Evolutionary conservation across 2,888 invertebrate species (phyloP).

Genomic region (Rhodophaea formosa): DNA sequence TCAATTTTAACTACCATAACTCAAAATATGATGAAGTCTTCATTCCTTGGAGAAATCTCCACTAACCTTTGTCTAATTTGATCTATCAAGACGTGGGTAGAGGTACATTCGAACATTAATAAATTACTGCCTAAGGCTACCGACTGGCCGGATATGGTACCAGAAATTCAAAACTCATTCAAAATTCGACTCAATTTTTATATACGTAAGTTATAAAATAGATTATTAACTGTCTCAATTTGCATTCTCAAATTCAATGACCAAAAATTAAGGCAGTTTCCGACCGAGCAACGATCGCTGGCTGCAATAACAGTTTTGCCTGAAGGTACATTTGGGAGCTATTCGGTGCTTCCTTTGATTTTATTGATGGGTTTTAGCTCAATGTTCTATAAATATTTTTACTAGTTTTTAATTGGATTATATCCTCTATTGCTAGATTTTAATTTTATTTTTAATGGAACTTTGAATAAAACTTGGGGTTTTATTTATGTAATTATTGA

Average conservation of each 20-base stretch:
- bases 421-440: not conserved
- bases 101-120: slow-evolving; percentile 55
- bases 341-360: slow-evolving; percentile 58
- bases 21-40: slow-evolving; percentile 63
- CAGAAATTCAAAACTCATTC: slow-evolving; percentile 24
- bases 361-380: slow-evolving; percentile 16
- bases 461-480: no score
- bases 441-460: not conserved
- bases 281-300: slow-evolving; percentile 48
- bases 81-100: slow-evolving; percentile 65
- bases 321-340: slow-evolving; percentile 51
- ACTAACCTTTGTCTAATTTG: slow-evolving; percentile 65
- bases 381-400: slow-evolving; percentile 39
- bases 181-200: slow-evolving; percentile 30
- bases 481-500: no score
- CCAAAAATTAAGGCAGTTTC: slow-evolving; percentile 73
- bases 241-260: slow-evolving; percentile 75
- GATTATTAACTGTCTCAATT: slow-evolving; percentile 44
- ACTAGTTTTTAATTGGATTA: slow-evolving; percentile 32
- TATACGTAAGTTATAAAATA: slow-evolving; percentile 24
- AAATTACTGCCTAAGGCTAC: slow-evolving; percentile 71
- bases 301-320: slow-evolving; percentile 67
- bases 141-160: slow-evolving; percentile 72
- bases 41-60: slow-evolving; percentile 53
- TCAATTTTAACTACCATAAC: slow-evolving; percentile 47